Base-by-base conservation (phyloP, 1,140 invertebrate species). In the Meloidogyne floridensis region DNA sequence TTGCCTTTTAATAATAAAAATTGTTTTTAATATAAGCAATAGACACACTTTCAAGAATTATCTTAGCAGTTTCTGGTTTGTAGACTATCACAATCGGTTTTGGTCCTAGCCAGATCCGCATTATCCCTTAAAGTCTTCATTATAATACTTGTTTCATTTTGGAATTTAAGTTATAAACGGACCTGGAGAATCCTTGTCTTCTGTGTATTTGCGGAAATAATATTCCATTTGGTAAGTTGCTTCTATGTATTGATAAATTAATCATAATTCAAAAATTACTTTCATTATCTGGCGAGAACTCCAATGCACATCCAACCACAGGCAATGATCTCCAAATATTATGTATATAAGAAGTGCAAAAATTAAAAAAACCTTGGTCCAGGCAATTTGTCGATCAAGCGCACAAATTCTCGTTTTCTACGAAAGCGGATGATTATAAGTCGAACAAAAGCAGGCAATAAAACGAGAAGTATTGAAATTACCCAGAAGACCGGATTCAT, bases 401-500 rank as follows among this genome's bases (percentile, higher is more conserved):
- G 71, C 1, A 82, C 80, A 53, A 81, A 82, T 81, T 77, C 72
- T 5, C 59, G 47, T 7, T 80, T 42, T 6, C 54, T 65, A n/a
- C 65, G 42, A 5, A 81, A 15, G 7, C 47, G 75, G 1, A 51
- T 15, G 54, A 76, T 32, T 32, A 83, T 5, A 65, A 53, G 8
- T 32, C 75, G 69, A 18, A 74, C 20, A 8, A 83, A 81, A 10
- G 73, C 53, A 15, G 69, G 42, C 5, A 72, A 32, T 10, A 83
- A 51, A 18, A 83, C 42, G 42, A 77, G 7, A n/a, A 83, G 42
- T 32, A 54, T 42, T n/a, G 72, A 56, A 20, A 77, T 13, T 9
- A 82, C n/a, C 82, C 82, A 83, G 10, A 83, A 69, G 8, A 83
- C 56, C 2, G 82, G 82, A 54, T 83, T 82, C 82, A 83, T 83